Evolutionary conservation across 2,113 vertebrate species (phyloP).

Genomic region (Parotia lawesii): DNA sequence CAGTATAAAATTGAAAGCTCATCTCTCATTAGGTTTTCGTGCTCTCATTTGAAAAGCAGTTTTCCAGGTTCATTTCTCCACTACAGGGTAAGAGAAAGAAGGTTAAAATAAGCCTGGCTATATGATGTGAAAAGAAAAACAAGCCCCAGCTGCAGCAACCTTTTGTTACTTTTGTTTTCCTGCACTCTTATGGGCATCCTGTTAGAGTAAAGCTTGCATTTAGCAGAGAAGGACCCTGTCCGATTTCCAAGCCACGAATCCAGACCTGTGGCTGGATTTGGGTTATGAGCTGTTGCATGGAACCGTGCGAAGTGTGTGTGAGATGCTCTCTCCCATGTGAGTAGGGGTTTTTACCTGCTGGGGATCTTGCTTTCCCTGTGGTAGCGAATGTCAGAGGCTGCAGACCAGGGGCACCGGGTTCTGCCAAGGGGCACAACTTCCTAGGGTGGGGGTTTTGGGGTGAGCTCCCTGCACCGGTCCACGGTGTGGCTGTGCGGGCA

Average conservation of each 20-base stretch:
- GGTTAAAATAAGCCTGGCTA: neutral
- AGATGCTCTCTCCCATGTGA: neutral
- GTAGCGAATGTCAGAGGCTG: neutral
- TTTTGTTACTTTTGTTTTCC: neutral
- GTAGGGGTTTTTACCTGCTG: neutral
- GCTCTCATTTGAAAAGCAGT: slow-evolving; percentile 1
- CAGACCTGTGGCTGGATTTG: neutral
- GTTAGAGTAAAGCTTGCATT: neutral
- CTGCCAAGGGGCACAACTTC: accelerated
- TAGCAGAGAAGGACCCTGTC: neutral
- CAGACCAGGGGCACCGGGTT: neutral
- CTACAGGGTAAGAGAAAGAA: neutral
- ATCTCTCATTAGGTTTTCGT: slow-evolving; percentile 41
- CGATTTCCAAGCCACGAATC: neutral
- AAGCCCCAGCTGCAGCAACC: neutral
- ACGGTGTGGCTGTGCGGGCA: neutral
- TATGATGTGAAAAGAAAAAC: neutral
- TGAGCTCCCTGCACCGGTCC: neutral
- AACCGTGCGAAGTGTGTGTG: neutral
- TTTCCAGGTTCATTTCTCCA: neutral
- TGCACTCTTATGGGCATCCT: neutral
- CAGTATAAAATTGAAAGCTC: slow-evolving; percentile 37
- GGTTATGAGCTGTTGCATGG: neutral
- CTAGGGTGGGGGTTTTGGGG: neutral
- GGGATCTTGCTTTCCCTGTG: neutral